Base-by-base conservation (phyloP, 2,888 invertebrate species). In the Barypeithes pellucidus region DNA sequence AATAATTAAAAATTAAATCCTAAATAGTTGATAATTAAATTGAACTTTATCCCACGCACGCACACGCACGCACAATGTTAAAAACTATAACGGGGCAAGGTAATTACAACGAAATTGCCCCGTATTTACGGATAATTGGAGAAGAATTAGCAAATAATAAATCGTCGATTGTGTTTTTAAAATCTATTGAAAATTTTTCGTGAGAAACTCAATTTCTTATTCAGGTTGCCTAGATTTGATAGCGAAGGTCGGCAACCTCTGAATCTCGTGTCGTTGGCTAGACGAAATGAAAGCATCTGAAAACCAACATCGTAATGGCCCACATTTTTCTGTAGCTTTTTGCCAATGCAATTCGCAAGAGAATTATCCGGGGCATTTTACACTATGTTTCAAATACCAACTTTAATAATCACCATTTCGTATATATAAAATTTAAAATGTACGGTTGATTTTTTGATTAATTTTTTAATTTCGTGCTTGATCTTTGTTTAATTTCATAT, bases 251-350 rank as follows among this genome's bases (percentile, higher is more conserved):
- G 71, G 74, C 67, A 75, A 79, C 78, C 80, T 72, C 77, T 77
- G 76, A 79, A 77, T 77, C 80, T 79, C 76, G 69, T 75, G 65
- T 67, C 68, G 63, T 75, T 74, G 80, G 76, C 80, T 80, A 81
- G 80, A 80, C 80, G 77, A 80, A 81, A 79, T 71, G 81, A 80
- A 81, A 81, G 81, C 80, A 81, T 81, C 80, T 79, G 79, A 77
- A n/a, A 75, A 76, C 78, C 77, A 77, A 76, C 78, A 73, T 74
- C 71, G 72, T 79, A 79, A 80, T 80, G 80, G 80, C 80, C 77
- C 77, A 80, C 79, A 79, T 80, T 80, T 80, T 80, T 81, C 77
- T 76, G 74, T 76, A 69, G 14, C 78, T 79, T 78, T 78, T 75
- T 71, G 66, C 66, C 47, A 60, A 47, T 62, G 60, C 65, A 71